phyloP scores from a whole-genome alignment of 2,113 vertebrate species.

The Reinhardtius hippoglossoides region DNA sequence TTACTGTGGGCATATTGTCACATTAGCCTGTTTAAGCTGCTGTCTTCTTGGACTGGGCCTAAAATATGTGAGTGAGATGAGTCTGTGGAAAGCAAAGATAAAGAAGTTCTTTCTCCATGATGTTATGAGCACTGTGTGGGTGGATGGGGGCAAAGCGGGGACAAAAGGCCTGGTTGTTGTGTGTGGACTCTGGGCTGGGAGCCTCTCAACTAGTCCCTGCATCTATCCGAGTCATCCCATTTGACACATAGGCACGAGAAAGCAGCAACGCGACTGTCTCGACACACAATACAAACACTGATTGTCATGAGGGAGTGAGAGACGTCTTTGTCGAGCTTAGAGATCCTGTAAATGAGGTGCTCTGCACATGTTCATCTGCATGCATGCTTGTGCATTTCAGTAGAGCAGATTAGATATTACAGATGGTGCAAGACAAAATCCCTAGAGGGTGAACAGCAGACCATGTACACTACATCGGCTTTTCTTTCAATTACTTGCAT shows the following conservation, averaged over 20 bases:
- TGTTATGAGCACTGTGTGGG: conserved; percentile 74
- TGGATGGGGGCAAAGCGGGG: conserved; percentile 48
- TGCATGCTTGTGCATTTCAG: neutral
- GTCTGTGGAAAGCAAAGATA: conserved; percentile 69
- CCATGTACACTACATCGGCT: fast-evolving
- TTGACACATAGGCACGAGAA: conserved; percentile 53
- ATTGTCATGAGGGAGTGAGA: conserved; percentile 51
- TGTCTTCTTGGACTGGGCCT: conserved; percentile 48
- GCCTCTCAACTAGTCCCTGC: conserved; percentile 51
- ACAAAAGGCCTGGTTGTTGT: conserved; percentile 79
- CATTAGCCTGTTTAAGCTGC: conserved; percentile 60
- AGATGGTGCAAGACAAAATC: conserved; percentile 4
- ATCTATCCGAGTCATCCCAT: conserved; percentile 44
- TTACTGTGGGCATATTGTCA: conserved; percentile 55
- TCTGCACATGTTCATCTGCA: conserved; percentile 21
- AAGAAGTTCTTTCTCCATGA: conserved; percentile 73
- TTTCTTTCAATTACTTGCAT: too few species aligned
- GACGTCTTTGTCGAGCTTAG: conserved; percentile 30
- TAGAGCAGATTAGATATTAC: conserved; percentile 1
- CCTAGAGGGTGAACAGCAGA: neutral
- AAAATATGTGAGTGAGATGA: conserved; percentile 67
- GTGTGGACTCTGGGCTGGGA: conserved; percentile 53
- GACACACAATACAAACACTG: conserved; percentile 29
- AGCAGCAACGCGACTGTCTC: conserved; percentile 34
- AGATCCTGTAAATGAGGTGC: conserved; percentile 39